phyloP scores from a whole-genome alignment of 2,888 invertebrate genomes.

The Euproctis similis region DNA sequence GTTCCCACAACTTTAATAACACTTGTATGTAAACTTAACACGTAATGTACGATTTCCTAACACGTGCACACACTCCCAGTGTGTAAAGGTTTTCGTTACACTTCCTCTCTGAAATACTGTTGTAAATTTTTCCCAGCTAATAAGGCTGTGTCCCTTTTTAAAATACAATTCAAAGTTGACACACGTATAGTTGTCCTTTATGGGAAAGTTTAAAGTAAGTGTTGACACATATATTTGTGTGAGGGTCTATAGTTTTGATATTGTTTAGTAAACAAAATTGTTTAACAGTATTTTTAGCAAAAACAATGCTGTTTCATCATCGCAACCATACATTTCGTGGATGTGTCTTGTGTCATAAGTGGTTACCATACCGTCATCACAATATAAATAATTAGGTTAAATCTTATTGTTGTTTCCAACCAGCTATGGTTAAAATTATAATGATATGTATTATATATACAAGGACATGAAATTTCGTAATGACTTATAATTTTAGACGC shows the following conservation, averaged over 20 bases:
- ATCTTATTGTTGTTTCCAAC: constrained; percentile 23
- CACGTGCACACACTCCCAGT: constrained; percentile 32
- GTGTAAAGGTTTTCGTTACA: constrained; percentile 52
- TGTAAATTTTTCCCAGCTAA: constrained; percentile 45
- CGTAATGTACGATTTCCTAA: constrained; percentile 17
- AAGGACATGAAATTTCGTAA: constrained; percentile 15
- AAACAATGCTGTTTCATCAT: constrained; percentile 20
- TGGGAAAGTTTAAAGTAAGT: constrained; percentile 52
- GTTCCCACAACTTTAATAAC: constrained; percentile 19
- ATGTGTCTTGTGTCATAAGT: constrained; percentile 24
- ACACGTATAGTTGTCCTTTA: constrained; percentile 49
- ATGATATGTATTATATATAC: constrained; percentile 10
- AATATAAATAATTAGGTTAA: constrained; percentile 18
- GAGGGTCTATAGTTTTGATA: constrained; percentile 17
- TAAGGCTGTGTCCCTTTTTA: constrained; percentile 35
- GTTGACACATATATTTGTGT: constrained; percentile 35
- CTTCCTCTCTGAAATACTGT: constrained; percentile 54
- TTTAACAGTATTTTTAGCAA: constrained; percentile 17
- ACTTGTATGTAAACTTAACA: constrained; percentile 16
- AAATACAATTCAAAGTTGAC: constrained; percentile 45
- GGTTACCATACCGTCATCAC: constrained; percentile 23
- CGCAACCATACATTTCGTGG: constrained; percentile 25
- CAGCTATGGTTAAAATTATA: constrained; percentile 15
- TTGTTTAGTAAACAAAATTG: constrained; percentile 49
- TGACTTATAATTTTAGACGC: constrained; percentile 6